Evolutionary conservation across 1,140 invertebrate species (phyloP), one percentile per base, ranked within the genome.

Genomic region (Conopomorpha cramerella): DNA sequence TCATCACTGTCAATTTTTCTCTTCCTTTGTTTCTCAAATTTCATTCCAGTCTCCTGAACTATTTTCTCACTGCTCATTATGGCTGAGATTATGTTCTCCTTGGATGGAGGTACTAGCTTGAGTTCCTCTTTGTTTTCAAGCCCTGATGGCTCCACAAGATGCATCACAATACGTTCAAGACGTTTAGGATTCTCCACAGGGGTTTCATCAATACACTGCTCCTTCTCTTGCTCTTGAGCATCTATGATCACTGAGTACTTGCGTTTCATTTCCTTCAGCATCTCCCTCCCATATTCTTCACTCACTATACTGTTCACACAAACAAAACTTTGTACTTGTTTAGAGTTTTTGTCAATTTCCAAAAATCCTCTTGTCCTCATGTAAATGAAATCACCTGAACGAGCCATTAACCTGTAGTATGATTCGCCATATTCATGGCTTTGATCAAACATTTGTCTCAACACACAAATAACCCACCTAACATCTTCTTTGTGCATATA

Each of bases 401-500:
- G 85, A 0, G 88, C 86, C 41, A 87, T 81, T 7, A 95, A 77
- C 13, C 92, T 81, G 57, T 95, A 94, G 38, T 89, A 92, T 6
- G 91, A 92, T 31, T 85, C 83, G 8, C 91, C 92, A 64, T 83
- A 88, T 29, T 86, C 86, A 56, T 87, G 86, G 23, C 85, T 85
- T 49, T 83, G 84, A 51, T 88, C 87, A 65, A 93, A 92, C 91
- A 94, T 94, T 73, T 93, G 89, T 48, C 88, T 79, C 36, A 94
- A 79, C 0, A 89, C 91, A 44, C 92, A 86, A 51, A 93, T 86
- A 1, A 91, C 87, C 86, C 89, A 93, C 38, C 86, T 82, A 3
- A 91, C 87, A 76, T 95, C 92, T 28, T 94, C 90, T 53, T 86
- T 85, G 72, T 92, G 90, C 86, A 95, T 94, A 54, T 89, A 95